Percentiles rank a stretch among this genome's conserved stretches.
phyloP scores from a whole-genome alignment of 2,888 invertebrate genomes.

The Trichopoda pennipes region DNA sequence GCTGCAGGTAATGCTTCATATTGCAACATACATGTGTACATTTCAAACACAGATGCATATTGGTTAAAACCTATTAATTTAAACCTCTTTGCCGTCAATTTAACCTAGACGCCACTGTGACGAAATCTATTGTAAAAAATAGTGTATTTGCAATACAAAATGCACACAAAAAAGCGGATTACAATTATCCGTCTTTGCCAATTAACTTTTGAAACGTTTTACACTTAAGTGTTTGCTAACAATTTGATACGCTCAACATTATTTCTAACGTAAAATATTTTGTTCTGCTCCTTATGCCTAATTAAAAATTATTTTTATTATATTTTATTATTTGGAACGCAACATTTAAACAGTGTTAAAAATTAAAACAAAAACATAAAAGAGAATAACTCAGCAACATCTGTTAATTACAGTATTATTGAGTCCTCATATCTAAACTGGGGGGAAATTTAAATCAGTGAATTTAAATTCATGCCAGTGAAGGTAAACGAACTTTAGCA shows the following conservation, averaged over 20 bases:
- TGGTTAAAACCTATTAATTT: constrained; percentile 53
- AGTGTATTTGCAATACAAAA: not conserved
- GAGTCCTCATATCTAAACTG: too few relatives aligned
- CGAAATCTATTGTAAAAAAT: constrained; percentile 55
- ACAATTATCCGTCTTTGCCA: constrained; percentile 55
- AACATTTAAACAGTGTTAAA: not conserved
- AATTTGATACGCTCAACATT: constrained; percentile 67
- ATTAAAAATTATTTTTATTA: not conserved
- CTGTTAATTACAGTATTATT: not conserved
- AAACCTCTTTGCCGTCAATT: constrained; percentile 54
- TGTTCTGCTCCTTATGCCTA: not conserved
- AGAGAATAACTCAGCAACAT: too few relatives aligned
- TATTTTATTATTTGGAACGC: not conserved
- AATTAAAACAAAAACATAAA: not conserved
- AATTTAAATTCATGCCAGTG: not conserved
- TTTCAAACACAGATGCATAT: not conserved
- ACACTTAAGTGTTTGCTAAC: constrained; percentile 67
- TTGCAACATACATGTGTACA: constrained; percentile 3
- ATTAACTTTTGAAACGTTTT: constrained; percentile 68
- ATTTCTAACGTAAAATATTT: not conserved
- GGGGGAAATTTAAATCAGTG: not conserved
- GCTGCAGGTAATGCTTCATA: constrained; percentile 24
- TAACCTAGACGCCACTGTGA: constrained; percentile 70
- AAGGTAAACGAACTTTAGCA: constrained; percentile 42
- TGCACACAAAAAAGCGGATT: constrained; percentile 3